Evolutionary conservation across 2,113 vertebrate species (phyloP), one percentile per base, ranked within the genome.

Genomic region (Dipodomys merriami): DNA sequence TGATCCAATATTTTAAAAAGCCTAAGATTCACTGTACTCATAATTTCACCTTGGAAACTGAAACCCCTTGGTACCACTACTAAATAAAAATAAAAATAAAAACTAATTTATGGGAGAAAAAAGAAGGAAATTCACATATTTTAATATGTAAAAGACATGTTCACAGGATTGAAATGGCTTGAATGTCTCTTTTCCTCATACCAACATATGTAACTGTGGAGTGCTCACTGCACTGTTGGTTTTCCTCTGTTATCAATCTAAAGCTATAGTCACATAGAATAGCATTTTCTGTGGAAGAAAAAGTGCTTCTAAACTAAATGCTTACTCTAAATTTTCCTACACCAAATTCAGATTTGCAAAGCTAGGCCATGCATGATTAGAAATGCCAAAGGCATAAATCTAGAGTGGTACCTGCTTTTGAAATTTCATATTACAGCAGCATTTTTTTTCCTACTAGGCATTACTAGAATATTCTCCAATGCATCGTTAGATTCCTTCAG

Each of bases 401-500:
- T 71, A 77, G 20, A 62, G 7, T 19, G 19, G 62, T 73, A 94
- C 65, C 35, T 91, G 64, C 85, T 93, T 93, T 86, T 67, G 35
- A 96, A 44, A 95, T 88, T 89, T 94, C 64, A 73, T 81, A 86
- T 91, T 80, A 77, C 46, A 86, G 30, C 46, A 91, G 78, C 76
- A 57, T 83, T 20, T 30, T 74, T 95, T 95, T 94, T 53, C 12
- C 53, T 86, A 86, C 6, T 49, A 91, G 83, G 53, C 57, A 44
- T 90, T 89, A 74, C 67, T 88, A 29, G 72, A 93, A 94, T 95
- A 90, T 90, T 93, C 85, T 91, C 74, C 85, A 86, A 20, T 29
- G 68, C 86, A 65, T 81, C 49, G 83, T 97, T 93, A 93, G 79
- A 92, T 94, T 88, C 23, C 85, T 96, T 94, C 93, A 96, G 27